Evolutionary conservation across 2,113 vertebrate genomes (phyloP).

Genomic region (Thymallus thymallus): DNA sequence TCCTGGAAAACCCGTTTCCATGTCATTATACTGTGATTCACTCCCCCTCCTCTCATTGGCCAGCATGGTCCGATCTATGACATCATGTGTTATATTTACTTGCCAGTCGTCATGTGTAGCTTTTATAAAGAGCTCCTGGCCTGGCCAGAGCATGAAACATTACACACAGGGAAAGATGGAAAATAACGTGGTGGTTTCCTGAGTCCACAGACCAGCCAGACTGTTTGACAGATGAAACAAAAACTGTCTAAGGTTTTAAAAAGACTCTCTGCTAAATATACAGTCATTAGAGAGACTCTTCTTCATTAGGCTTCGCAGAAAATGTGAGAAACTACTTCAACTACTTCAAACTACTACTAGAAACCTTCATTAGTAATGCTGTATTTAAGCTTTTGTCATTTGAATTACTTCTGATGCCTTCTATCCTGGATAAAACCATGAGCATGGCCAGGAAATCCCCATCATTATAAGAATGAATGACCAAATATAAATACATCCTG

Average conservation of each 20-base stretch:
- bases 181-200: slow-evolving; percentile 75
- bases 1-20: slow-evolving; percentile 35
- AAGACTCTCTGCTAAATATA: slow-evolving; percentile 54
- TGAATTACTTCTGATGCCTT: slow-evolving; percentile 28
- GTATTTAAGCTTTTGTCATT: too few relatives aligned
- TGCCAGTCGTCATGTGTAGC: slow-evolving; percentile 53
- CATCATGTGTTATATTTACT: slow-evolving; percentile 71
- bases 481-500: slow-evolving; percentile 30
- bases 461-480: slow-evolving; percentile 16
- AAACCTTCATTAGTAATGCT: too few relatives aligned
- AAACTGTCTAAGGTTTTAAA: slow-evolving; percentile 43
- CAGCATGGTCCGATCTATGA: slow-evolving; percentile 61
- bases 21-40: slow-evolving; percentile 15
- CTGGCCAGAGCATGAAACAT: slow-evolving; percentile 66
- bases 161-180: slow-evolving; percentile 76
- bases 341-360: background rate
- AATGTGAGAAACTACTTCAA: slow-evolving; percentile 40
- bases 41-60: slow-evolving; percentile 21
- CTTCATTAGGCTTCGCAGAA: slow-evolving; percentile 54
- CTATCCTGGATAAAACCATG: slow-evolving; percentile 37
- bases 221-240: slow-evolving; percentile 51
- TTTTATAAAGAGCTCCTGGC: slow-evolving; percentile 62
- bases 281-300: slow-evolving; percentile 42
- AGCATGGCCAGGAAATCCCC: slow-evolving; percentile 10
- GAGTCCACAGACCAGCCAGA: slow-evolving; percentile 61